Evolutionary conservation across 1,140 invertebrate species (phyloP), one percentile per base, ranked within the genome.

Genomic region (Drosophila sproati): DNA sequence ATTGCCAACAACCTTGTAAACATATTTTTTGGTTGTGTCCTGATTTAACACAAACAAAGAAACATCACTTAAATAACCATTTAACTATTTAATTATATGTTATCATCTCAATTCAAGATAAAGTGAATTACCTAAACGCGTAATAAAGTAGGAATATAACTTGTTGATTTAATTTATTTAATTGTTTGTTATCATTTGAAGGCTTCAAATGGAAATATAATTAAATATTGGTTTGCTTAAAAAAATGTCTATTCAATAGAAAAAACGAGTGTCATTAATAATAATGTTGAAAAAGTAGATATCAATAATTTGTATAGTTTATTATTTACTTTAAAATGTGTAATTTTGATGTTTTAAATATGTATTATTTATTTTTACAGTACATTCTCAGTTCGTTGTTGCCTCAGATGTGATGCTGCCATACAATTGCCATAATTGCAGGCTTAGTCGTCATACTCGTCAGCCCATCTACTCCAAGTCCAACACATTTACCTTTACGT

Each of bases 371-470:
- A 31, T 32, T 50, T 35, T 31, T 39, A 5, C 3, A 73, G 64
- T 37, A 64, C 50, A 68, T 69, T 61, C 8, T 0, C 3, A 7
- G 48, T 28, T 73, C 71, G 71, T 39, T 37, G 29, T n/a, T 31
- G 5, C 1, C 3, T 2, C 1, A 28, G 5, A 8, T 60, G 6
- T 20, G n/a, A 32, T 8, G n/a, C 12, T 6, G 41, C 43, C 8
- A 43, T 32, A 61, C 71, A 69, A 69, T 69, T 61, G 71, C 64
- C 32, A 61, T 73, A 73, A 73, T 69, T 73, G 56, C 64, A 20
- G 35, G 71, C 71, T 73, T 73, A 73, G 71, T 73, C 41, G 64
- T 54, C 71, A 61, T 61, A 35, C 71, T 54, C 71, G 55, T 68
- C 71, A 61, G 64, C 56, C 20, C 39, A 41, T 54, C 31, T 20